Conservation (phyloP, 2,113 vertebrate genomes). For the Coturnix japonica region DNA sequence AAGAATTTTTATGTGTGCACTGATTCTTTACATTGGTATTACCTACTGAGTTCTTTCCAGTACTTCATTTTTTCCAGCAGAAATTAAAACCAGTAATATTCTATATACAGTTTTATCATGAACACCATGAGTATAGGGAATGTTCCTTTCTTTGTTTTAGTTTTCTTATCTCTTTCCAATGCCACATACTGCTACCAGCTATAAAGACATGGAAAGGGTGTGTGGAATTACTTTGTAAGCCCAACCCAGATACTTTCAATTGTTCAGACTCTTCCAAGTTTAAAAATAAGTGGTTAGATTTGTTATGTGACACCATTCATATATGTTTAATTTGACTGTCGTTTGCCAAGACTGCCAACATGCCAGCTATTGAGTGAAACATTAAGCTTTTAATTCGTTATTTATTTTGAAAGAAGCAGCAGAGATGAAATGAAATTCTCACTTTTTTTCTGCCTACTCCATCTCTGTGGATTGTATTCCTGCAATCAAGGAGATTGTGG, state of each 20-base stretch:
- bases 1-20: neutral
- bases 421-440: neutral
- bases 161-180: neutral
- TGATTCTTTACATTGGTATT: neutral
- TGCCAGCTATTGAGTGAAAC: conserved; percentile 26
- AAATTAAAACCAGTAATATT: neutral
- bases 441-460: neutral
- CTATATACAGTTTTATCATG: neutral
- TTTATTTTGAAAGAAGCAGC: conserved; percentile 7
- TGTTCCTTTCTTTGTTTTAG: neutral
- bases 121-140: neutral
- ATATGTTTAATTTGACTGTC: conserved; percentile 48
- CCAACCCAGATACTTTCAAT: conserved; percentile 54
- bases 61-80: neutral
- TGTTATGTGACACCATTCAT: conserved; percentile 1
- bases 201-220: conserved; percentile 4
- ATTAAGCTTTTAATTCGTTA: conserved; percentile 43
- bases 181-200: neutral
- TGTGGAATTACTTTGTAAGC: conserved; percentile 42
- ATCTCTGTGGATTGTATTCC: neutral
- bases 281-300: conserved; percentile 32
- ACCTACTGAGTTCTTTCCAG: neutral
- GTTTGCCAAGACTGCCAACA: conserved; percentile 1
- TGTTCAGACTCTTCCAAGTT: conserved; percentile 32
- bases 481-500: neutral